Evolutionary conservation across 2,888 invertebrate genomes (phyloP).

Genomic region (Psococerastis gibbosa): DNA sequence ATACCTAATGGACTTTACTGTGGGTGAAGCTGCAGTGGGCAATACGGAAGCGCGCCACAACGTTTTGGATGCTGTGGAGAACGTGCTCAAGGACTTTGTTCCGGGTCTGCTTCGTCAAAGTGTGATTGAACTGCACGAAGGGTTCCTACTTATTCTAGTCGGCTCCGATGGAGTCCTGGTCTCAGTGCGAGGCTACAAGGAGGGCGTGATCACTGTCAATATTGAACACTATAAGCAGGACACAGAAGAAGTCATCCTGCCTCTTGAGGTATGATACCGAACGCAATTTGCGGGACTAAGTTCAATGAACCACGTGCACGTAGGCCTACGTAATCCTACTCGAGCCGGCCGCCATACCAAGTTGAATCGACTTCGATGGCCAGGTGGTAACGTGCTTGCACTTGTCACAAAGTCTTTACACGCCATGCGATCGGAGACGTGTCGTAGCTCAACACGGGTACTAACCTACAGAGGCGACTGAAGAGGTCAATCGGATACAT

Average conservation of each 20-base stretch:
- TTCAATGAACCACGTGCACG: no score
- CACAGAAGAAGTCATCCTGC: slow-evolving; percentile 48
- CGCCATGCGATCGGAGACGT: no score
- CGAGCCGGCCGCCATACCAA: no score
- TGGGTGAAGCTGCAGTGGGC: slow-evolving; percentile 45
- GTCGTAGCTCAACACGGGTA: no score
- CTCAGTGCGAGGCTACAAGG: slow-evolving; percentile 49
- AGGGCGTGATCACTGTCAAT: slow-evolving; percentile 61
- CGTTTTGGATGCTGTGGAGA: slow-evolving; percentile 45
- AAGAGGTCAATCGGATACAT: no score
- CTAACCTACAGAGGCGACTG: no score
- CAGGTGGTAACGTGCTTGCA: no score
- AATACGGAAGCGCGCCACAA: slow-evolving; percentile 44
- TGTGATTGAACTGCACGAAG: slow-evolving; percentile 44
- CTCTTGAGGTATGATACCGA: slow-evolving; percentile 47
- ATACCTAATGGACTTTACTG: slow-evolving; percentile 57
- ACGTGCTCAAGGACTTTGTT: slow-evolving; percentile 49
- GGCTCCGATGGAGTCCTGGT: slow-evolving; percentile 51
- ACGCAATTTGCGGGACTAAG: no score
- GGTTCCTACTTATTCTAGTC: slow-evolving; percentile 46
- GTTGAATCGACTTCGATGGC: no score
- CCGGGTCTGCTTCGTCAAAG: slow-evolving; percentile 47
- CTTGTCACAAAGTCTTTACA: no score
- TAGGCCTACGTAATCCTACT: no score
- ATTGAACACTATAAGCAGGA: slow-evolving; percentile 66